phyloP scores from a whole-genome alignment of 2,888 invertebrate genomes.

The Drosophila infuscata region DNA sequence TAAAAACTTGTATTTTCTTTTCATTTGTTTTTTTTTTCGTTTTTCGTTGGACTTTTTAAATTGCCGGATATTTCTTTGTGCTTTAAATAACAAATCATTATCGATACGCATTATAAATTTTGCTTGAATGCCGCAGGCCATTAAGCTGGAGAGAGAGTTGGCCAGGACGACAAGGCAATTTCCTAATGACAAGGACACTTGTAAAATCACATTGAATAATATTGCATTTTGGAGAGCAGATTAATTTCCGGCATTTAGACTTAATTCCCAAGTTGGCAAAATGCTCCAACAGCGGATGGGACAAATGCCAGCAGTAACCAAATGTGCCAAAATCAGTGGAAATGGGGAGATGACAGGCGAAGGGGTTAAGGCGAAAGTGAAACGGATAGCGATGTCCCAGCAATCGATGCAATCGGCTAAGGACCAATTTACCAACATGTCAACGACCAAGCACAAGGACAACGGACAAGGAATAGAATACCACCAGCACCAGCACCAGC shows the following conservation, averaged over 20 bases:
- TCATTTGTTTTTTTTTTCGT: conserved; percentile 10
- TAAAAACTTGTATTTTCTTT: conserved; percentile 19
- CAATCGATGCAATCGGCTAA: conserved; percentile 72
- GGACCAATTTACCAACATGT: conserved; percentile 79
- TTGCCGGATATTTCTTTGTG: conserved; percentile 71
- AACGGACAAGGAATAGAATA: conserved; percentile 28
- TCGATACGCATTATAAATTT: conserved; percentile 76
- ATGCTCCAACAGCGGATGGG: conserved; percentile 23
- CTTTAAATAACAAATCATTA: conserved; percentile 78
- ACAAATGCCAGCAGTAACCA: conserved; percentile 26
- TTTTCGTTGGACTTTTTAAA: conserved; percentile 42
- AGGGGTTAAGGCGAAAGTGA: conserved; percentile 3
- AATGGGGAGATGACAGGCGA: not conserved
- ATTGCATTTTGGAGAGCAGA: conserved; percentile 67
- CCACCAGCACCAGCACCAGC: conserved; percentile 9
- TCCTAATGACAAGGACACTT: conserved; percentile 77
- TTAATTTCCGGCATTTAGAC: conserved; percentile 79
- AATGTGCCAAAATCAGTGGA: conserved; percentile 15
- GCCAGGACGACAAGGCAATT: conserved; percentile 53
- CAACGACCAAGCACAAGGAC: conserved; percentile 60
- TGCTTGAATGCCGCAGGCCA: conserved; percentile 32
- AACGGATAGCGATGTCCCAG: conserved; percentile 37
- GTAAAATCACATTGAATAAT: conserved; percentile 77
- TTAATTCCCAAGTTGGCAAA: conserved; percentile 62
- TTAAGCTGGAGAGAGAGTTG: conserved; percentile 7